Evolutionary conservation across 2,888 invertebrate genomes (phyloP).

Genomic region (Cybosia mesomella): DNA sequence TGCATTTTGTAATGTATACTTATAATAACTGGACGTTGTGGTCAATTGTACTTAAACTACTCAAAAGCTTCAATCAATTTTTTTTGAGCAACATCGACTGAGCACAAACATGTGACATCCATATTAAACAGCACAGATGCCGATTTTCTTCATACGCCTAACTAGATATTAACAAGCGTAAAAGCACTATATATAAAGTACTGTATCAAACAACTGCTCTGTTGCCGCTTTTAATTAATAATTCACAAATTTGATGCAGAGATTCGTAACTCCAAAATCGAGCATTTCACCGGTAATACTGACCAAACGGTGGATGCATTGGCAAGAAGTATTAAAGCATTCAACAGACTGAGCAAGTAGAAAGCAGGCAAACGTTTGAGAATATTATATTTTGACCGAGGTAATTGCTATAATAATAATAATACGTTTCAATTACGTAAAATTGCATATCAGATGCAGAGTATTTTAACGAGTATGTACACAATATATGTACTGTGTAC

Average conservation of each 20-base stretch:
- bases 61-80: slow-evolving; percentile 16
- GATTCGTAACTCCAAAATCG: neutral
- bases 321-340: slow-evolving; percentile 6
- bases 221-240: neutral
- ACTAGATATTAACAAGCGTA: neutral
- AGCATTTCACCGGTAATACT: neutral
- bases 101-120: slow-evolving; percentile 21
- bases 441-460: neutral
- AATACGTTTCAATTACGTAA: neutral
- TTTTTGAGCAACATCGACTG: slow-evolving; percentile 42
- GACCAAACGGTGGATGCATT: slow-evolving; percentile 15
- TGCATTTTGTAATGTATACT: no score
- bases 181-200: no score
- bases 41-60: slow-evolving; percentile 5
- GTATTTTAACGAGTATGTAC: neutral
- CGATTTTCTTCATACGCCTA: neutral
- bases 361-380: neutral
- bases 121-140: neutral
- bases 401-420: neutral
- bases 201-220: neutral
- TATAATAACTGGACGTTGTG: neutral
- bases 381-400: neutral
- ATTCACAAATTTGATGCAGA: neutral
- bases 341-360: neutral
- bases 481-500: neutral